Evolutionary conservation across 2,888 invertebrate genomes (phyloP), one percentile per base, ranked within the genome.

Genomic region (Diarsia dahlii): DNA sequence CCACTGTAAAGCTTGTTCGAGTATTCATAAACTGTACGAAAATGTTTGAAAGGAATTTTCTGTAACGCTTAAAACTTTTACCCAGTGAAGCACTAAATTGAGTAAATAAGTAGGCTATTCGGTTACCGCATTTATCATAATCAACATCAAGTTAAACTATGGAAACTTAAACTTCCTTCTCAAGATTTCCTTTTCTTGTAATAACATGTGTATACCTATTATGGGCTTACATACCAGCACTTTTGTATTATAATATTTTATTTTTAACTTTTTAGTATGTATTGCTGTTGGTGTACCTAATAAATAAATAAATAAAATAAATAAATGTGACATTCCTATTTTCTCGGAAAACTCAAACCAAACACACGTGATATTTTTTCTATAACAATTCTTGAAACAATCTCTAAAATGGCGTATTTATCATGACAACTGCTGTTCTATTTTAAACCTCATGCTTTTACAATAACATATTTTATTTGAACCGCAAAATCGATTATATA

Each of bases 401-500:
- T 34, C 8, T 34, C 15, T 13, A 62, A 54, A 20, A 74, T 83
- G 76, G 80, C 81, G 84, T 46, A 52, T 80, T 67, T 13, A 0
- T 15, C 50, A 71, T 56, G 12, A n/a, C 54, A 56, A 66, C 50
- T 66, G 67, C 18, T 20, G 3, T 12, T 34, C 80, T 18, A 78
- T 77, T 81, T 75, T 82, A 8, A 69, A 66, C 73, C 64, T 56
- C 82, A 82, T 39, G 0, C 0, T 45, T 5, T 65, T 9, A 70
- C 10, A 70, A 72, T 73, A 84, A 75, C 45, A 69, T 48, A 58
- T 52, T 12, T 68, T 66, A 18, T 54, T 64, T 54, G 20, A 68
- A 64, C 52, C 58, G 58, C 45, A 74, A 73, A 79, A 80, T 81
- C 76, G 79, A 84, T 86, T 87, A 76, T 69, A 76, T 63, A 46